A percentile compares a stretch with the other conserved stretches of the same genome.
Evolutionary conservation across 2,797 vertebrate genomes (phyloP).

Genomic region (Balearica regulorum): DNA sequence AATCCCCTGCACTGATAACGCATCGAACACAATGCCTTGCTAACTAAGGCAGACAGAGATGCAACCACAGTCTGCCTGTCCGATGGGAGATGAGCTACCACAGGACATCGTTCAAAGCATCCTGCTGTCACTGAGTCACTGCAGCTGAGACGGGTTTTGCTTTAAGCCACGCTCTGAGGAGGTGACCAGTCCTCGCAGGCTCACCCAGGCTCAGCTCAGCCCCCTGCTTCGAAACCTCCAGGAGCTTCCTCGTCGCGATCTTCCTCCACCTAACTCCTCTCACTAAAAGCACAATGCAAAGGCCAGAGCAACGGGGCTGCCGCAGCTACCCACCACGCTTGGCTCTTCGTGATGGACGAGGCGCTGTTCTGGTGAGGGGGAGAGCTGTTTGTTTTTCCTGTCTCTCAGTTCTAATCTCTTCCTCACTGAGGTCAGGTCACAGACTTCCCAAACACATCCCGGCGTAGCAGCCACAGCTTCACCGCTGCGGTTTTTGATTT

Average conservation of each 20-base stretch:
- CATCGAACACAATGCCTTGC: not conserved
- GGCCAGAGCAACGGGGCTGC: not conserved
- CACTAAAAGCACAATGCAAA: not conserved
- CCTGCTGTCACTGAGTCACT: not conserved
- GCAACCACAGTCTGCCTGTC: not conserved
- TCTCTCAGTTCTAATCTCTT: constrained; percentile 23
- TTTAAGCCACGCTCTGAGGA: not conserved
- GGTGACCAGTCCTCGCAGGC: not conserved
- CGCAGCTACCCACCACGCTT: not conserved
- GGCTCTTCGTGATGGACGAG: not conserved
- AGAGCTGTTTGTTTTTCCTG: constrained; percentile 40
- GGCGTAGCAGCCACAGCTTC: not conserved
- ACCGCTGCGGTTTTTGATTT: not conserved
- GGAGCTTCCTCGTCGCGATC: not conserved
- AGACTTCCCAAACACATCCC: constrained; percentile 54
- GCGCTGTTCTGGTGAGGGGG: not conserved
- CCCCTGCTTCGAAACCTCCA: not conserved
- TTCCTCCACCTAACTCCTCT: not conserved
- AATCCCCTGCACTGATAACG: not conserved
- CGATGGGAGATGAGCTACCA: not conserved
- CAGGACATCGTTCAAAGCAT: not conserved
- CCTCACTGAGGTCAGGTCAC: constrained; percentile 25
- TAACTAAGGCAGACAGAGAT: constrained; percentile 5
- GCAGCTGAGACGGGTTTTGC: not conserved
- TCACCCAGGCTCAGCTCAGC: not conserved